Evolutionary conservation across 2,797 vertebrate genomes (phyloP).

Genomic region (Ataeniobius toweri): DNA sequence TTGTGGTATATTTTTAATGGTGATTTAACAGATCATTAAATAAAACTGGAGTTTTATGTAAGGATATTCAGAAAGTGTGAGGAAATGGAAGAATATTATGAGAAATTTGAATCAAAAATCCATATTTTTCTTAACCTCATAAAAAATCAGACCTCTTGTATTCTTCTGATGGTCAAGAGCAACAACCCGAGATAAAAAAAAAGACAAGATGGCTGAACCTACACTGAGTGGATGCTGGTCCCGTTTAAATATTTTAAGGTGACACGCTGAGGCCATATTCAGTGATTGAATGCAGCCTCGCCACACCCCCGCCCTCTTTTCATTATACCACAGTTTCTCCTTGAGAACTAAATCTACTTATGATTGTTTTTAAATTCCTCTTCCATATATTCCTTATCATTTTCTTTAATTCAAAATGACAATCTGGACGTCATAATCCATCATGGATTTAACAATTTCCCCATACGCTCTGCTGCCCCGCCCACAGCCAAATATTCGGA

Average conservation of each 20-base stretch:
- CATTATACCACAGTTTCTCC: conserved; percentile 75
- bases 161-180: conserved; percentile 42
- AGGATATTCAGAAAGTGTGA: no score
- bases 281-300: conserved; percentile 56
- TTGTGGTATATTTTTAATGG: no score
- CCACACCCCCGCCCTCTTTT: conserved; percentile 24
- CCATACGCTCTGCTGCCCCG: conserved; percentile 48
- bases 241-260: conserved; percentile 57
- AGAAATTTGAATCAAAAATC: no score
- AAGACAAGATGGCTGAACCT: conserved; percentile 49
- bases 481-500: conserved; percentile 56
- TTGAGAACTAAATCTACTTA: conserved; percentile 82
- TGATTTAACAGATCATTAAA: no score
- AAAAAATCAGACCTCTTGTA: conserved; percentile 7
- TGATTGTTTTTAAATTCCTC: conserved; percentile 66
- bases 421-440: conserved; percentile 80
- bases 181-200: conserved; percentile 59
- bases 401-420: conserved; percentile 79
- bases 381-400: conserved; percentile 75
- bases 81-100: no score
- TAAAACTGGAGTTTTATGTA: no score
- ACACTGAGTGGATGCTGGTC: conserved; percentile 21
- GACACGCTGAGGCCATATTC: conserved; percentile 45
- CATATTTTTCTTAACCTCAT: no score
- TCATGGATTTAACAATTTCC: conserved; percentile 73